Conservation (phyloP, 2,113 vertebrate genomes). For the Microtus montanus region DNA sequence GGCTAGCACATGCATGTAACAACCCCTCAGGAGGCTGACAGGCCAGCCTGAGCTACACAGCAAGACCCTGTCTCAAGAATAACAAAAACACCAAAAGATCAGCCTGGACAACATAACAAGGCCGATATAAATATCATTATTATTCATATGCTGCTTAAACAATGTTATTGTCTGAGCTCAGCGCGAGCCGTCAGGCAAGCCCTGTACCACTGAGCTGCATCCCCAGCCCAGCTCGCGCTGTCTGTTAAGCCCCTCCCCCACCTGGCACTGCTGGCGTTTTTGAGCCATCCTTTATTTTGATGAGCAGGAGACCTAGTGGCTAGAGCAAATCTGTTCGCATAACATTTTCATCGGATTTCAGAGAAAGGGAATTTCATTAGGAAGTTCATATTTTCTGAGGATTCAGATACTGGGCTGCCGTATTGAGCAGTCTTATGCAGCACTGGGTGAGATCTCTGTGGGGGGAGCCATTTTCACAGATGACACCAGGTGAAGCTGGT, state of each 20-base stretch:
- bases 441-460: background rate
- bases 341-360: background rate
- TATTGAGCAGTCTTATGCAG: background rate
- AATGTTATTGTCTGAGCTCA: background rate
- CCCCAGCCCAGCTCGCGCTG: background rate
- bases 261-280: background rate
- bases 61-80: background rate
- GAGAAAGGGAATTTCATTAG: slow-evolving; percentile 15
- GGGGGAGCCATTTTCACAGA: background rate
- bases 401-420: background rate
- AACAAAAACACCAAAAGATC: background rate
- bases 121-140: background rate
- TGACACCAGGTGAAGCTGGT: background rate
- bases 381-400: slow-evolving; percentile 34
- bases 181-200: background rate
- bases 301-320: background rate
- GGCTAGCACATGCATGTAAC: background rate
- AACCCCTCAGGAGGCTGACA: background rate
- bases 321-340: background rate
- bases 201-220: background rate
- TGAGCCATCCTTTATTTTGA: background rate
- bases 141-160: background rate
- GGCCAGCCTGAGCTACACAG: background rate
- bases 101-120: background rate
- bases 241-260: background rate